Evolutionary conservation across 2,797 vertebrate genomes (phyloP), one percentile per base, ranked within the genome.

Genomic region (Tragopan temminckii): DNA sequence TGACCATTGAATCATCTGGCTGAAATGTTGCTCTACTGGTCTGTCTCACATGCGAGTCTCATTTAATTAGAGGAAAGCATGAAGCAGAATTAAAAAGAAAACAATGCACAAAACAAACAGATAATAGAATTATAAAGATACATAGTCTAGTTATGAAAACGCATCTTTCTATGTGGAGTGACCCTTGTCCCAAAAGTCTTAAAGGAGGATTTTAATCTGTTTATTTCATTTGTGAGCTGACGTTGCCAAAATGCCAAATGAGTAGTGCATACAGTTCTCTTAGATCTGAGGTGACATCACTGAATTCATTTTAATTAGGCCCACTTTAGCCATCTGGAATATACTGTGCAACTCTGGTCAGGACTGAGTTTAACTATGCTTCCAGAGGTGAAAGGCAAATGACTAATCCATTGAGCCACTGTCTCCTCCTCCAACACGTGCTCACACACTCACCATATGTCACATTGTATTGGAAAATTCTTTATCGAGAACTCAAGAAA

Each of bases 251-350:
- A 86, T 83, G 85, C 89, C 96, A 89, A 95, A 95, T 95, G 90
- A 94, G 77, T 81, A 71, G 78, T 92, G 92, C 82, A 80, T 92
- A 80, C 77, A 5, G 52, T 95, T 96, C 94, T 93, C 94, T 96
- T 90, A 95, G 92, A 96, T 97, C 80, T 4, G 31, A 97, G 95
- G 95, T 97, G 95, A 95, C 94, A 96, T 95, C 87, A 95, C 94
- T 94, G 92, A 91, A 93, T 94, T 96, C 53, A 87, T 95, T 95
- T 95, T 96, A 96, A 96, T 95, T 95, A 96, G 94, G 83, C 81
- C 90, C 62, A 80, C 80, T 95, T 93, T 89, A 96, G 92, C 91
- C 95, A 97, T 96, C 95, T 96, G 96, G 95, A 96, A 95, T 94
- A 92, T 61, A 78, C 85, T 94, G 75, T 45, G 85, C 38, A 35